Percentiles rank a stretch among this genome's conserved stretches.
phyloP scores from a whole-genome alignment of 2,888 invertebrate genomes.

The Phaonia tiefii region DNA sequence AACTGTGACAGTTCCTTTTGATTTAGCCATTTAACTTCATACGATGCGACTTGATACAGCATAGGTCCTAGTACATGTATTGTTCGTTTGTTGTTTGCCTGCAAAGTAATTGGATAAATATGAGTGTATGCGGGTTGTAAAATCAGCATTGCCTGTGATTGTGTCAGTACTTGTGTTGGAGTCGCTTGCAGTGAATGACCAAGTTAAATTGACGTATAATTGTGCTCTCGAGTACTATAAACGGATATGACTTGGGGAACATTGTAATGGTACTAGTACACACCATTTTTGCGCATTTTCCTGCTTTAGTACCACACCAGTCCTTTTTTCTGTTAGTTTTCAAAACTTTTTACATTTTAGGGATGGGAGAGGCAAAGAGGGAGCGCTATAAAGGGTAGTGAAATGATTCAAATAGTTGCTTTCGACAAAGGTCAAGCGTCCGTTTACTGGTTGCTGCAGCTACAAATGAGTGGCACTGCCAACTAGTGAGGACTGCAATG shows the following conservation, averaged over 20 bases:
- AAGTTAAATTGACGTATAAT: conserved; percentile 49
- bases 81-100: not conserved
- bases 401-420: not conserved
- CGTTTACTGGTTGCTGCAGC: conserved; percentile 44
- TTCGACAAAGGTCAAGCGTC: too few relatives aligned
- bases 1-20: conserved; percentile 17
- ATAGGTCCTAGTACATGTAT: too few relatives aligned
- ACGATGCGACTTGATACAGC: not conserved
- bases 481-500: conserved; percentile 52
- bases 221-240: conserved; percentile 53
- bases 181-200: conserved; percentile 32
- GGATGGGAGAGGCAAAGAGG: too few relatives aligned
- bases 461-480: conserved; percentile 58
- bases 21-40: conserved; percentile 29
- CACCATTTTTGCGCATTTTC: not conserved
- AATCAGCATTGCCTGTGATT: not conserved
- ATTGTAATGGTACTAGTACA: not conserved
- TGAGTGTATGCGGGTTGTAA: not conserved
- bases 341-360: not conserved
- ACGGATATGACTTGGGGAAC: conserved; percentile 50
- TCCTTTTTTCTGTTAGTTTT: not conserved
- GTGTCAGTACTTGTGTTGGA: too few relatives aligned
- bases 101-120: conserved; percentile 29
- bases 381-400: not conserved
- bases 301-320: too few relatives aligned